Percentiles rank a stretch among this genome's conserved stretches.
Conservation (phyloP, 2,797 vertebrate genomes). For the Poeciliopsis turneri region DNA sequence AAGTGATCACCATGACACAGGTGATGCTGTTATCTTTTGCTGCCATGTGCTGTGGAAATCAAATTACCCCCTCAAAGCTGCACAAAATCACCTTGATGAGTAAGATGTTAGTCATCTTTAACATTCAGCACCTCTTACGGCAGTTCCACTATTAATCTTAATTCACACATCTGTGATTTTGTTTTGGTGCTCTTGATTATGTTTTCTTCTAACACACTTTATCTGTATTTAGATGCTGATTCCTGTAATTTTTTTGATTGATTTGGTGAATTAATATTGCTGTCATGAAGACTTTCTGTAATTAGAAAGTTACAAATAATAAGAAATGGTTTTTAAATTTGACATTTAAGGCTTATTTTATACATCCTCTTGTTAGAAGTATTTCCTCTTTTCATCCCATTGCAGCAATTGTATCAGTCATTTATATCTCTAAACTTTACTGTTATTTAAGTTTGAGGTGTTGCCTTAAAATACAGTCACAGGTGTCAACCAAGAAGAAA, state of each 20-base stretch:
- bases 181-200: constrained; percentile 3
- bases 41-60: constrained; percentile 60
- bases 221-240: constrained; percentile 34
- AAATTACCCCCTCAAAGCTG: constrained; percentile 63
- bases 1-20: constrained; percentile 65
- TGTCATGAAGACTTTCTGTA: constrained; percentile 47
- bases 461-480: neutral
- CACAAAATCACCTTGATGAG: constrained; percentile 64
- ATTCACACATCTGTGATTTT: constrained; percentile 20
- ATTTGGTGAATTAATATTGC: constrained; percentile 55
- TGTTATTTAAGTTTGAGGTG: neutral
- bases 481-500: neutral
- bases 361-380: constrained; percentile 36
- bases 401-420: constrained; percentile 20
- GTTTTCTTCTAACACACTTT: constrained; percentile 4
- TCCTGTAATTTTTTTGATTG: constrained; percentile 39
- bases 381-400: constrained; percentile 26
- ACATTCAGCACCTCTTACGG: constrained; percentile 18
- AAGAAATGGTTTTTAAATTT: constrained; percentile 44
- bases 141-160: constrained; percentile 38
- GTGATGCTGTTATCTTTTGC: constrained; percentile 68
- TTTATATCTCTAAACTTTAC: neutral
- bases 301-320: constrained; percentile 67
- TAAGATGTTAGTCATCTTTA: constrained; percentile 49
- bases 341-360: constrained; percentile 44